A percentile compares a stretch with the other conserved stretches of the same genome.
Conservation (phyloP, 2,888 invertebrate species). For the Trichogramma evanescens region DNA sequence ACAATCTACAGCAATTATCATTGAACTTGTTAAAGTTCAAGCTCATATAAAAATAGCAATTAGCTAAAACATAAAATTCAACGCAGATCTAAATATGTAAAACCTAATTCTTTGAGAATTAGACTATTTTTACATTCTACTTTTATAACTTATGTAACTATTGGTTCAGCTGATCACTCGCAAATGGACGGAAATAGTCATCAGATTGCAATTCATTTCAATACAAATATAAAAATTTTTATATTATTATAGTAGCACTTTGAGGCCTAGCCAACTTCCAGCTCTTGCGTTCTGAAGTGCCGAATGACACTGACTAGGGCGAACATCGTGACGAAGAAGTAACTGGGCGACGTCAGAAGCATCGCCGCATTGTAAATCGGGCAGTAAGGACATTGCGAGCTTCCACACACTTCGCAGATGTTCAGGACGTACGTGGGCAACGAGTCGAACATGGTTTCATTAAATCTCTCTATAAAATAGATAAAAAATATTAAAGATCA, state of each 20-base stretch:
- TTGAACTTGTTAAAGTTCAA: too few relatives aligned
- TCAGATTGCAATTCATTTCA: too few relatives aligned
- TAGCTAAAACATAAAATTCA: too few relatives aligned
- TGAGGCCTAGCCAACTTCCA: slow-evolving; percentile 28
- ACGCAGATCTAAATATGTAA: too few relatives aligned
- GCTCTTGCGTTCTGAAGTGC: slow-evolving; percentile 35
- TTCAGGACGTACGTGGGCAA: slow-evolving; percentile 78
- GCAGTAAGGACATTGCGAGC: slow-evolving; percentile 89
- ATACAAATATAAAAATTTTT: background rate
- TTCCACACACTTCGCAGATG: slow-evolving; percentile 91
- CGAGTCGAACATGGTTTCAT: slow-evolving; percentile 85
- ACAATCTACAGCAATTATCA: too few relatives aligned
- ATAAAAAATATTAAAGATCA: background rate
- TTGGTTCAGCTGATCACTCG: too few relatives aligned
- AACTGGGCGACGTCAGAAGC: slow-evolving; percentile 34
- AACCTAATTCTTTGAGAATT: too few relatives aligned
- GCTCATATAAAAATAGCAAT: too few relatives aligned
- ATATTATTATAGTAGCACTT: background rate
- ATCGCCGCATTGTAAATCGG: slow-evolving; percentile 70
- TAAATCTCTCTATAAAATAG: slow-evolving; percentile 70
- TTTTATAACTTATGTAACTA: too few relatives aligned
- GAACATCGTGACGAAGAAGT: slow-evolving; percentile 30
- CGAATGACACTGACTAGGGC: slow-evolving; percentile 27
- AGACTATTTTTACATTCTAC: too few relatives aligned
- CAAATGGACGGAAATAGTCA: too few relatives aligned